Conservation (phyloP, 2,888 invertebrate genomes). For the Bellardia pandia region DNA sequence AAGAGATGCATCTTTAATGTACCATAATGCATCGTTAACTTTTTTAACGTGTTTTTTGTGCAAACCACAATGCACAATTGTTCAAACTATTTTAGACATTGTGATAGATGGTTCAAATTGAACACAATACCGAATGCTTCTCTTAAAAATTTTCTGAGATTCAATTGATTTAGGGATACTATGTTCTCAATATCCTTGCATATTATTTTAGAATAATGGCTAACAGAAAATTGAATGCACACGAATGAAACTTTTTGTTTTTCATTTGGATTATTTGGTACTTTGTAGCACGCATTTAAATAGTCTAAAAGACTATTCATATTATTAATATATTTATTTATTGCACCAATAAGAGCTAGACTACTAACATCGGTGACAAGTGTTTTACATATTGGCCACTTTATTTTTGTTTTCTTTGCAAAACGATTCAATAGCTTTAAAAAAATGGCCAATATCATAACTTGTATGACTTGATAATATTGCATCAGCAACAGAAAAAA, state of each 20-base stretch:
- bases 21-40: neutral
- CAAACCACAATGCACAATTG: neutral
- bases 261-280: too few species aligned
- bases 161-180: neutral
- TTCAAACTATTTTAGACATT: constrained; percentile 12
- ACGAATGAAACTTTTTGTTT: neutral
- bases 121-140: constrained; percentile 18
- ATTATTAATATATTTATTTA: neutral
- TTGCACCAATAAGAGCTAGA: constrained; percentile 19
- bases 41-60: neutral
- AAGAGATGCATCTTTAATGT: too few species aligned
- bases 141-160: neutral
- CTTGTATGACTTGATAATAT: constrained; percentile 20
- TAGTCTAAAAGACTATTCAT: constrained; percentile 5
- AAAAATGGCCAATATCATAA: constrained; percentile 21
- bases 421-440: neutral
- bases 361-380: constrained; percentile 11
- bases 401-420: neutral
- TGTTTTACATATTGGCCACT: constrained; percentile 22
- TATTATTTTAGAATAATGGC: too few species aligned
- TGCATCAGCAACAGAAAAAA: constrained; percentile 27
- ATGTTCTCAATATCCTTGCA: constrained; percentile 8
- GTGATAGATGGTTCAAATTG: neutral
- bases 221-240: constrained; percentile 16
- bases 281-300: too few species aligned